phyloP scores from a whole-genome alignment of 2,888 invertebrate species.

The Aromia moschata region DNA sequence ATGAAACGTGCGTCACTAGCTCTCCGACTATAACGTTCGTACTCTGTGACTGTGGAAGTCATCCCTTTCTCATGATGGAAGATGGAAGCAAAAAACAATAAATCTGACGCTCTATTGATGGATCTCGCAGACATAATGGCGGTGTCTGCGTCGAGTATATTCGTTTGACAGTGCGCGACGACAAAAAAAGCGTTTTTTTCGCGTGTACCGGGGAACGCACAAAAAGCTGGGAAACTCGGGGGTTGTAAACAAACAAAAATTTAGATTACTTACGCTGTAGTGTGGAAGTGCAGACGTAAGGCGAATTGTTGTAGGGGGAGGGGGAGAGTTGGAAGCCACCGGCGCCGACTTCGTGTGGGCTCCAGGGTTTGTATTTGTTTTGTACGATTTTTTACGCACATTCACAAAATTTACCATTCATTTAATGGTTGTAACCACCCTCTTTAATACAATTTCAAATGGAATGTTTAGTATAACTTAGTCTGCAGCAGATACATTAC shows the following conservation, averaged over 20 bases:
- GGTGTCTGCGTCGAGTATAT: conserved; percentile 14
- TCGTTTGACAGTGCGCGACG: conserved; percentile 15
- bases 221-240: conserved; percentile 25
- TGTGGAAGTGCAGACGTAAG: conserved; percentile 21
- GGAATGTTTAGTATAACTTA: too few species aligned
- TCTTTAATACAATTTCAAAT: too few species aligned
- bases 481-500: too few species aligned
- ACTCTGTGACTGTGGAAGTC: too few species aligned
- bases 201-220: conserved; percentile 15
- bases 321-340: too few species aligned
- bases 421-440: too few species aligned
- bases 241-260: conserved; percentile 27
- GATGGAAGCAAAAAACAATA: conserved; percentile 11
- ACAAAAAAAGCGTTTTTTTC: conserved; percentile 22
- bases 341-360: too few species aligned
- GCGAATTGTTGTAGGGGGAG: conserved; percentile 6
- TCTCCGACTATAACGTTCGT: too few species aligned
- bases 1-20: too few species aligned
- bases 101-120: conserved; percentile 23
- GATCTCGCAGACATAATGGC: conserved; percentile 25
- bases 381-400: too few species aligned
- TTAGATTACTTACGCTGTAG: conserved; percentile 26
- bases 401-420: too few species aligned
- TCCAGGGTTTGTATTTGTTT: too few species aligned
- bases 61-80: neutral